Evolutionary conservation across 2,888 invertebrate species (phyloP).

Genomic region (Limnephilus lunatus): DNA sequence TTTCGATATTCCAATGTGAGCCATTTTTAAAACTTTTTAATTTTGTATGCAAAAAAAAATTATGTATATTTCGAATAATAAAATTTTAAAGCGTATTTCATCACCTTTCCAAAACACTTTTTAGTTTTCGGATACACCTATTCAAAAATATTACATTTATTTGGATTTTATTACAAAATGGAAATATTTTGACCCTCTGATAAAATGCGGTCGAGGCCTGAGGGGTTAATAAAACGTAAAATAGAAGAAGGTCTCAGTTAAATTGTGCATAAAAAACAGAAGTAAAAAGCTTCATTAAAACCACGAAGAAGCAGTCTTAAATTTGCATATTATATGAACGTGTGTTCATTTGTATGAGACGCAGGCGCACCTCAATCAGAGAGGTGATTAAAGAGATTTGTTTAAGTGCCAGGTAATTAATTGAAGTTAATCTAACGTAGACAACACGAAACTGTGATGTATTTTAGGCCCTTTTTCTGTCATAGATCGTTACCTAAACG

Average conservation of each 20-base stretch:
- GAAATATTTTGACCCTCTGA: too few species aligned
- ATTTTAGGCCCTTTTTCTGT: neutral
- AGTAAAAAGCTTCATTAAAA: constrained; percentile 7
- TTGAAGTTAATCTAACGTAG: neutral
- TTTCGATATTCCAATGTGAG: too few species aligned
- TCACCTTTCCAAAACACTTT: too few species aligned
- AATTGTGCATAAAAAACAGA: neutral
- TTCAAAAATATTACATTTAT: too few species aligned
- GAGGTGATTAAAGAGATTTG: neutral
- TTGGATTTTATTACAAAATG: too few species aligned
- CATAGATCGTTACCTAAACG: neutral
- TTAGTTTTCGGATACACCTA: too few species aligned
- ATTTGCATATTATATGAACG: neutral
- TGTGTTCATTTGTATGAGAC: neutral
- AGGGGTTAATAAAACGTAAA: neutral
- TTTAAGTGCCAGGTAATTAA: neutral
- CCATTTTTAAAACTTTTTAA: too few species aligned
- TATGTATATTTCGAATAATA: too few species aligned
- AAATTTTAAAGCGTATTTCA: too few species aligned
- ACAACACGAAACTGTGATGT: neutral
- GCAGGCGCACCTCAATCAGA: neutral
- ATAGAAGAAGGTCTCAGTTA: neutral
- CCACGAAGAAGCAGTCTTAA: neutral
- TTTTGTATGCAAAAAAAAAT: too few species aligned
- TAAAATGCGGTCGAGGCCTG: too few species aligned